A percentile compares a stretch with the other conserved stretches of the same genome.
Evolutionary conservation across 2,888 invertebrate species (phyloP).

Genomic region (Zelleria hepariella): DNA sequence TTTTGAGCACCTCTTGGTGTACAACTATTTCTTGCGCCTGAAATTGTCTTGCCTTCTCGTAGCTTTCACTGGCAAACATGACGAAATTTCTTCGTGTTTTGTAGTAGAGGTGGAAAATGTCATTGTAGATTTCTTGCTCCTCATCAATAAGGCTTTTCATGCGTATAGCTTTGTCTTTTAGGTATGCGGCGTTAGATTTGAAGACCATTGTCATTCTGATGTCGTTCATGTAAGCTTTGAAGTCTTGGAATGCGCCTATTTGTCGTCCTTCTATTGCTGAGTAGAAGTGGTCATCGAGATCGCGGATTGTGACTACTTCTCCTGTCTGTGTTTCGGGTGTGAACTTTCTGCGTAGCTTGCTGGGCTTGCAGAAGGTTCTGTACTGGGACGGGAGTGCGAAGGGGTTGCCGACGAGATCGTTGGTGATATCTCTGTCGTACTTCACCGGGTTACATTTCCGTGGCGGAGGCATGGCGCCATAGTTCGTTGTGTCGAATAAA

Average conservation of each 20-base stretch:
- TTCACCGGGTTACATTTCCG: not conserved
- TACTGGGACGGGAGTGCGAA: not conserved
- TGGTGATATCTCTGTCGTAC: not conserved
- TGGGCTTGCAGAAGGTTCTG: not conserved
- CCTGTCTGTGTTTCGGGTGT: not conserved
- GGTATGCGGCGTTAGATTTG: constrained; percentile 18
- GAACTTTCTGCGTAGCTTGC: not conserved
- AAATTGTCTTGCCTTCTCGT: not conserved
- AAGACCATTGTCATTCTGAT: constrained; percentile 24
- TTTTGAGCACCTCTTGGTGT: not conserved
- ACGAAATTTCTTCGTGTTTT: not conserved
- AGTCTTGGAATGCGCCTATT: constrained; percentile 14
- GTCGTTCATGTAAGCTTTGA: constrained; percentile 25
- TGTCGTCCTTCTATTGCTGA: not conserved
- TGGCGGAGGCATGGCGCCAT: not conserved
- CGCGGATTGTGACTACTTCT: not conserved
- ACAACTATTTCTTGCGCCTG: not conserved
- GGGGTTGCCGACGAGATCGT: not conserved
- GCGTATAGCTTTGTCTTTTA: not conserved
- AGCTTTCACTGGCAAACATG: not conserved
- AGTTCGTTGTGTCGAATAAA: not conserved
- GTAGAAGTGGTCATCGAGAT: not conserved
- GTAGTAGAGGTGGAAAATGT: not conserved
- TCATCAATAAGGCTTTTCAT: not conserved
- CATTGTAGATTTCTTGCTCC: not conserved